Base-by-base conservation (phyloP, 2,888 invertebrate genomes). In the Sympetrum striolatum region DNA sequence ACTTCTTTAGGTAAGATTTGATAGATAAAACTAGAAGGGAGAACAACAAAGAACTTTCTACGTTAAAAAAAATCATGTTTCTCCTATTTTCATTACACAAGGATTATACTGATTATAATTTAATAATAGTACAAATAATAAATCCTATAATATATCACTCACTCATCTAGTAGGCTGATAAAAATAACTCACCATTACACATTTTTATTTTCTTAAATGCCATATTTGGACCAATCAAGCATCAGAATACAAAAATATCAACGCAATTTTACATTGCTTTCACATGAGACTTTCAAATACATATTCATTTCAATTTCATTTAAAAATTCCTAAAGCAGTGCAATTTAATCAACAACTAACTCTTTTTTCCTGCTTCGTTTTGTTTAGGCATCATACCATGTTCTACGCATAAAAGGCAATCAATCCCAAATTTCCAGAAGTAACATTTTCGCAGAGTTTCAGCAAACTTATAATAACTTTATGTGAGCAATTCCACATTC, bases 81-180 rank as follows among this genome's bases (percentile, higher is more conserved):
- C 58, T 82, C 82, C 82, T 82, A 58, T 82, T 82, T 82, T 82
- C 82, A 82, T 82, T 82, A 82, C 82, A 82, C 82, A 82, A 82
- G 58, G 82, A 82, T 82, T 82, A n/a, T n/a, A n/a, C n/a, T n/a
- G n/a, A n/a, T n/a, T n/a, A 82, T 82, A 82, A 58, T 82, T 58
- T 82, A 82, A 86, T 64, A 64, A 86, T 86, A 60, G 60, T 86
- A 60, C 86, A 86, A 82, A 86, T 86, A 86, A 86, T 86, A 86
- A 60, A 35, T 86, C 86, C 86, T 86, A 86, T 86, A 86, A 86
- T 37, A 60, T 86, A 86, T 64, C 39, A 60, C 82, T 64, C 86
- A 86, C 60, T 60, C 86, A 86, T 60, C 64, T 60, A 64, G 60
- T 60, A 86, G 60, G 60, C 86, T 60, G 60, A 86, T 86, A 86